Conservation (phyloP, 2,888 invertebrate species). For the Formica aserva region DNA sequence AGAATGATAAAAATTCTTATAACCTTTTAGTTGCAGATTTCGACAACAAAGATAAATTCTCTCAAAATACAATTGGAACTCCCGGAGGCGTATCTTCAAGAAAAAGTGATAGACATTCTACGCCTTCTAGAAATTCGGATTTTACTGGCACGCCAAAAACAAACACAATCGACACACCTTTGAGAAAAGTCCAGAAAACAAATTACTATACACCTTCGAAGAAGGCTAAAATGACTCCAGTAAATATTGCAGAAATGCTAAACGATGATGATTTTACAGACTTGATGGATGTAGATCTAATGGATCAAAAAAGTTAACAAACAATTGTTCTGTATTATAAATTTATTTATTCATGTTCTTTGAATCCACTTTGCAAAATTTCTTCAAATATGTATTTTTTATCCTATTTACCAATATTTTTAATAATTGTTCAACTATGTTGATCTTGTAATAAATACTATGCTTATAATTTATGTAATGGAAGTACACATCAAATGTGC, state of each 20-base stretch:
- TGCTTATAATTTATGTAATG: neutral
- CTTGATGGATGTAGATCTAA: conserved; percentile 57
- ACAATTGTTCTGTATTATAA: neutral
- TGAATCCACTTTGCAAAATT: neutral
- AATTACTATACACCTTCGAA: conserved; percentile 12
- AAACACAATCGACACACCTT: conserved; percentile 38
- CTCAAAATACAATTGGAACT: conserved; percentile 55
- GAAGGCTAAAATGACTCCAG: conserved; percentile 55
- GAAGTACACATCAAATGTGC: neutral
- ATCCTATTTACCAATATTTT: conserved; percentile 14
- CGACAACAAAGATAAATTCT: conserved; percentile 54
- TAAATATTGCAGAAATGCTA: conserved; percentile 77
- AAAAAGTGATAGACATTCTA: conserved; percentile 28
- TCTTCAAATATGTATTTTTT: neutral
- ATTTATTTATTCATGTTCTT: conserved; percentile 13
- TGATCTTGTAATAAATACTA: conserved; percentile 20
- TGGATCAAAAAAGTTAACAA: neutral
- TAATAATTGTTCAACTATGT: neutral
- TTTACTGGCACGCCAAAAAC: conserved; percentile 55
- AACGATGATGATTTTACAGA: conserved; percentile 75
- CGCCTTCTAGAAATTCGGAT: conserved; percentile 50
- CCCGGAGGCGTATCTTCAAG: conserved; percentile 11
- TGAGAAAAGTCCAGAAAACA: conserved; percentile 25
- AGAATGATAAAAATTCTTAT: neutral
- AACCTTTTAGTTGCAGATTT: conserved; percentile 40